Base-by-base conservation (phyloP, 2,888 invertebrate species). In the Erebia palarica region DNA sequence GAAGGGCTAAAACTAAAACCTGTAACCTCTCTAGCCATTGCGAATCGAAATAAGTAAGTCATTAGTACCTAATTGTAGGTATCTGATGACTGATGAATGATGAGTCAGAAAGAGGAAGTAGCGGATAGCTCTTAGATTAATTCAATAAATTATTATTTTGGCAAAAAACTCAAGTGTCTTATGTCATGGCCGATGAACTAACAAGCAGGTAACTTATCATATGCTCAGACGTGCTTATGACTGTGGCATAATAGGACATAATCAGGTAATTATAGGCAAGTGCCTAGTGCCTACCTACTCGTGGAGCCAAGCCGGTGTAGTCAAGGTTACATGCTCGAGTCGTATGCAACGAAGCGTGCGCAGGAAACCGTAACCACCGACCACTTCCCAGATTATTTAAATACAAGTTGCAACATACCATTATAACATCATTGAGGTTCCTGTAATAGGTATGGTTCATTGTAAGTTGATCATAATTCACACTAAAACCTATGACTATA, bases 271-370 rank as follows among this genome's bases (percentile, higher is more conserved):
- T 57, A 57, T 13, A 53, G 16, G 21, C 10, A 21, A 21, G 57
- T 44, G 44, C 44, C 44, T 44, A 3, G 27, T 27, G 27, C 27
- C 44, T 44, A 44, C 11, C 44, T 44, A 5, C 44, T 44, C 5
- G 44, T 57, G 27, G 13, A 57, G 57, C 11, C 21, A 21, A 57
- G 36, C 36, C 36, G 36, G 36, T 36, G 36, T 7, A 36, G 18
- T 47, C 61, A 47, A 47, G 59, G 59, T 42, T 60, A 42, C 14
- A 10, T 55, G 68, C 69, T 75, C 77, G 68, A 68, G 75, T 77
- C 64, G 64, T 78, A 83, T 80, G 84, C 82, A 86, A 82, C 85
- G 81, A 77, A 78, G 77, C 86, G 81, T 82, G 80, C 79, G 77
- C 82, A 81, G 84, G 83, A 82, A 81, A 75, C 76, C 74, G 71